These are phyloP conservation scores for Clunio marinus DNA, from an alignment of 2,888 invertebrate species.

Conservation along the genomic window DNA sequence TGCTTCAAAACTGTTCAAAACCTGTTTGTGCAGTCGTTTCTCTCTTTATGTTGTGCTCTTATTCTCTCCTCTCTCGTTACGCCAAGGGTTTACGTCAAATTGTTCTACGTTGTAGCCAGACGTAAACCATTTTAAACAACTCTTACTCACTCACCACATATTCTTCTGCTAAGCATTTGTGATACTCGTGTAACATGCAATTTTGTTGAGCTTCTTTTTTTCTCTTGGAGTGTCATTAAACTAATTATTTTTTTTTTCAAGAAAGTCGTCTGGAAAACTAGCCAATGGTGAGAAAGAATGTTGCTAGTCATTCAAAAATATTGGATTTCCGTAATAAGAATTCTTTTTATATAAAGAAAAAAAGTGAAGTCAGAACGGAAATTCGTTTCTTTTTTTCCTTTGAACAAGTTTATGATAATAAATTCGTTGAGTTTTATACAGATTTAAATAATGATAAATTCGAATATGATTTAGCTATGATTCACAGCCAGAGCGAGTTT, in stretches of 20 bases:
- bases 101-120: too few species aligned
- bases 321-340: constrained; percentile 18
- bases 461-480: constrained; percentile 14
- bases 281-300: neutral
- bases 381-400: neutral
- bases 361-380: neutral
- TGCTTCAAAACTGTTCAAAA: too few species aligned
- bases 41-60: too few species aligned
- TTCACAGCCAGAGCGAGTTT: constrained; percentile 5
- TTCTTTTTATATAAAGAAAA: neutral
- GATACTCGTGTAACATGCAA: neutral
- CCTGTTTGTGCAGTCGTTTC: too few species aligned
- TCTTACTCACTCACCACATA: neutral
- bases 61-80: neutral
- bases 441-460: neutral
- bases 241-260: constrained; percentile 9
- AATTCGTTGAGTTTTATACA: constrained; percentile 3
- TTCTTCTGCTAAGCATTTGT: neutral
- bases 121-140: neutral
- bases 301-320: neutral
- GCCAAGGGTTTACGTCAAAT: neutral
- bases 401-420: neutral
- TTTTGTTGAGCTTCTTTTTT: constrained; percentile 1
- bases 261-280: neutral
- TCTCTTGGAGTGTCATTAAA: constrained; percentile 22